Percentiles rank a stretch among this genome's conserved stretches.
These are phyloP conservation scores for Drosophila borborema DNA, from an alignment of 2,888 invertebrate species.

Conservation along the genomic window DNA sequence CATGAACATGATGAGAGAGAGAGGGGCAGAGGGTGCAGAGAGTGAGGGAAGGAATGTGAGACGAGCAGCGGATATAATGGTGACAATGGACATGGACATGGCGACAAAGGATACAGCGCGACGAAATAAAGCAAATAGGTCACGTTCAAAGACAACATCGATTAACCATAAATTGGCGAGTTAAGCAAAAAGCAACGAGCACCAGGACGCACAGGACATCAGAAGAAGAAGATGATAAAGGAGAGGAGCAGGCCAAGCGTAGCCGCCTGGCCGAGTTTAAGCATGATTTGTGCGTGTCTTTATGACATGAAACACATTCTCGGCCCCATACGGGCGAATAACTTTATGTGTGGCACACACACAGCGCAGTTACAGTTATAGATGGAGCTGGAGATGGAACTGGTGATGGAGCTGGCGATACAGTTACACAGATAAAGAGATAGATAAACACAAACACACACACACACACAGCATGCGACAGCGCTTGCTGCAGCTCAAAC, in stretches of 20 bases:
- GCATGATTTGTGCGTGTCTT: constrained; percentile 82
- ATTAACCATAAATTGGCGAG: constrained; percentile 83
- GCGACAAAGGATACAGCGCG: constrained; percentile 45
- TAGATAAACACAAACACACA: neutral
- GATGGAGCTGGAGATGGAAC: constrained; percentile 17
- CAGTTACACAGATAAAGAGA: constrained; percentile 28
- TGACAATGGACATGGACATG: constrained; percentile 41
- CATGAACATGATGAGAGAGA: neutral
- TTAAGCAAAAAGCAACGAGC: constrained; percentile 78
- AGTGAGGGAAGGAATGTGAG: neutral
- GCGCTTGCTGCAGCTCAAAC: constrained; percentile 20
- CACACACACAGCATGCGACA: neutral
- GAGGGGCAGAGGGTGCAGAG: neutral
- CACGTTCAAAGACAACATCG: constrained; percentile 82
- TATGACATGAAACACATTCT: constrained; percentile 73
- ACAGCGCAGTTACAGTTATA: constrained; percentile 10
- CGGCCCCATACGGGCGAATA: constrained; percentile 59
- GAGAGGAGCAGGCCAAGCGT: neutral
- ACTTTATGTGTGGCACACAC: constrained; percentile 48
- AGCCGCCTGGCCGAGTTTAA: constrained; percentile 60
- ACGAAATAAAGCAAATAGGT: constrained; percentile 81
- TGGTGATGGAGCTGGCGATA: constrained; percentile 13
- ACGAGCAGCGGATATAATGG: constrained; percentile 45
- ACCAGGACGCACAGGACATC: constrained; percentile 26
- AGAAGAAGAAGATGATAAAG: neutral